phyloP scores from a whole-genome alignment of 2,113 vertebrate genomes.

The Eonycteris spelaea region DNA sequence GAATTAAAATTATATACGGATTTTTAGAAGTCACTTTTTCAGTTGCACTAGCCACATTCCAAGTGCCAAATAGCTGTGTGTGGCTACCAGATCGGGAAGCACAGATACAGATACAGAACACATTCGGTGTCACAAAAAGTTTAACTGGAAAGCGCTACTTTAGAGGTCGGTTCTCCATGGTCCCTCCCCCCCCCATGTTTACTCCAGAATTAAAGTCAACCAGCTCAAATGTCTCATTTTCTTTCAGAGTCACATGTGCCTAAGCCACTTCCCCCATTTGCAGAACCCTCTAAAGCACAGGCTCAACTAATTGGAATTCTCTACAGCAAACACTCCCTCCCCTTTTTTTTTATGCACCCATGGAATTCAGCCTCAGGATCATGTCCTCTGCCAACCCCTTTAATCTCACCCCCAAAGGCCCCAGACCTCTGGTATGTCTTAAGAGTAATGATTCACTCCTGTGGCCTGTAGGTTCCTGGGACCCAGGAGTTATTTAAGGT shows the following conservation, averaged over 20 bases:
- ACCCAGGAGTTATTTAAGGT: not conserved
- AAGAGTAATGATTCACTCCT: not conserved
- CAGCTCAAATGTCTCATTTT: not conserved
- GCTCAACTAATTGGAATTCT: not conserved
- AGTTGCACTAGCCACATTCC: not conserved
- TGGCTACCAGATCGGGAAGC: too few species aligned
- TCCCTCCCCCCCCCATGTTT: too few species aligned
- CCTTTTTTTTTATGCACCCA: too few species aligned
- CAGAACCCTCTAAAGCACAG: not conserved
- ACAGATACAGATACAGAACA: accelerated
- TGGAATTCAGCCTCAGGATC: not conserved
- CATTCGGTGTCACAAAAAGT: not conserved
- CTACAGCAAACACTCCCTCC: not conserved
- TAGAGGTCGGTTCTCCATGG: not conserved
- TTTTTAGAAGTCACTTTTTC: not conserved
- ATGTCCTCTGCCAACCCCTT: not conserved
- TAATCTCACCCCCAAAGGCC: not conserved
- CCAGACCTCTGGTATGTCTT: not conserved
- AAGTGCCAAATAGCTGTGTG: not conserved
- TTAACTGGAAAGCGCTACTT: not conserved
- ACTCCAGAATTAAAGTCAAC: not conserved
- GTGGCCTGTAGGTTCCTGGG: not conserved
- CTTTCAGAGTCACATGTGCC: not conserved
- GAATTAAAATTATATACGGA: not conserved
- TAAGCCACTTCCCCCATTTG: not conserved